Conservation (phyloP, 2,113 vertebrate genomes). For the Acrocephalus arundinaceus region DNA sequence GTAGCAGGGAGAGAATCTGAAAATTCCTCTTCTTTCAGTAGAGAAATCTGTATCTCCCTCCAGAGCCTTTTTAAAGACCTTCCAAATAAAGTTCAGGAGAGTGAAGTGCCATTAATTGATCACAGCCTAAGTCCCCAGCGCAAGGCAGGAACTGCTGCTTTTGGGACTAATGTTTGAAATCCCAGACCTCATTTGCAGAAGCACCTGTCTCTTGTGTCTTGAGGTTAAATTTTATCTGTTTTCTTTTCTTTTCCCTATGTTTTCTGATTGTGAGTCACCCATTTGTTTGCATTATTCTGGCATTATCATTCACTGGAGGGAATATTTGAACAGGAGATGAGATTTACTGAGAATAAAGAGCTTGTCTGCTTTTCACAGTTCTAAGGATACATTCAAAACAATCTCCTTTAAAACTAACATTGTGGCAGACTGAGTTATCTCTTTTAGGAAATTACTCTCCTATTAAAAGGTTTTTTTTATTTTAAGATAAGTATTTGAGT, state of each 20-base stretch:
- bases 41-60: background rate
- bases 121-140: background rate
- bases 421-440: background rate
- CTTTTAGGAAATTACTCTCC: background rate
- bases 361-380: background rate
- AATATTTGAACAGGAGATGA: background rate
- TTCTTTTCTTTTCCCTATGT: background rate
- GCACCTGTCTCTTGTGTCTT: background rate
- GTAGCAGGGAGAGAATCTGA: background rate
- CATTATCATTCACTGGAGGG: background rate
- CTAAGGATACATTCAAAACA: background rate
- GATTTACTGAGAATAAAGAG: background rate
- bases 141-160: background rate
- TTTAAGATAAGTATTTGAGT: background rate
- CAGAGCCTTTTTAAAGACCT: constrained; percentile 18
- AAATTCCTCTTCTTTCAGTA: constrained; percentile 1
- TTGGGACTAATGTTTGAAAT: background rate
- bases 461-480: background rate
- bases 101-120: constrained; percentile 35
- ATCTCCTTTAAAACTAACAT: background rate
- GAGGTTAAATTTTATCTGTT: background rate
- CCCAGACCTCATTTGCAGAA: background rate
- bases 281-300: background rate
- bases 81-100: background rate
- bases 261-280: background rate